Conservation (phyloP, 2,888 invertebrate genomes). For the Trachelus troglodyta region DNA sequence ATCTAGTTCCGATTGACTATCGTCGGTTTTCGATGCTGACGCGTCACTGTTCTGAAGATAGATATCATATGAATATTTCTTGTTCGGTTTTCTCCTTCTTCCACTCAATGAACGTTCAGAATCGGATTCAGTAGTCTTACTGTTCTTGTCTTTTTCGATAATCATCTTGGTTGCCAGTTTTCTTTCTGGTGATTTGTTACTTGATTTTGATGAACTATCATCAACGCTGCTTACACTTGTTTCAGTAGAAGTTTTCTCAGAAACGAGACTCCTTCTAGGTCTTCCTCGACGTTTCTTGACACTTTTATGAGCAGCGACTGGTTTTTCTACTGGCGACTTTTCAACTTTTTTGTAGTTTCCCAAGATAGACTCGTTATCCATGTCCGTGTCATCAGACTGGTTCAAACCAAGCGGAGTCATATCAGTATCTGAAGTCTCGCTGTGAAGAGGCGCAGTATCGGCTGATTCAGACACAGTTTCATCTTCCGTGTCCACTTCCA, state of each 20-base stretch:
- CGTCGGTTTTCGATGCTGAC: constrained; percentile 49
- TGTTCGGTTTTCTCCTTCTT: constrained; percentile 51
- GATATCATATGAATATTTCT: constrained; percentile 41
- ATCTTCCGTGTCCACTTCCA: constrained; percentile 38
- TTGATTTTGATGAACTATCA: constrained; percentile 6
- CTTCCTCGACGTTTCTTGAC: constrained; percentile 48
- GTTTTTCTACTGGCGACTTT: background rate
- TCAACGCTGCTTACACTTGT: constrained; percentile 15
- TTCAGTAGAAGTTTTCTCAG: constrained; percentile 21
- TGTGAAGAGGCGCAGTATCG: constrained; percentile 42
- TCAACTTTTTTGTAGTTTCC: background rate
- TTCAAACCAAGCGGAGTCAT: constrained; percentile 20
- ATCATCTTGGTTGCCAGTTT: constrained; percentile 24
- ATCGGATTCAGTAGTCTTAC: constrained; percentile 27
- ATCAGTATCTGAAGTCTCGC: constrained; percentile 46
- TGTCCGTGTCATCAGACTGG: constrained; percentile 19
- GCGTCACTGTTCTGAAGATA: constrained; percentile 48
- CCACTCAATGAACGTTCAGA: constrained; percentile 50
- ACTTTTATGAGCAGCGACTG: constrained; percentile 1
- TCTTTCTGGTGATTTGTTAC: background rate
- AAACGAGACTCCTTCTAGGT: constrained; percentile 39
- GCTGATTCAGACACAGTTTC: constrained; percentile 48
- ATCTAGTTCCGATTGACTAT: constrained; percentile 57
- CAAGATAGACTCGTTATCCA: constrained; percentile 2
- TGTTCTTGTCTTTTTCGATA: constrained; percentile 21